Evolutionary conservation across 2,797 vertebrate species (phyloP).

Genomic region (Chiloscyllium punctatum): DNA sequence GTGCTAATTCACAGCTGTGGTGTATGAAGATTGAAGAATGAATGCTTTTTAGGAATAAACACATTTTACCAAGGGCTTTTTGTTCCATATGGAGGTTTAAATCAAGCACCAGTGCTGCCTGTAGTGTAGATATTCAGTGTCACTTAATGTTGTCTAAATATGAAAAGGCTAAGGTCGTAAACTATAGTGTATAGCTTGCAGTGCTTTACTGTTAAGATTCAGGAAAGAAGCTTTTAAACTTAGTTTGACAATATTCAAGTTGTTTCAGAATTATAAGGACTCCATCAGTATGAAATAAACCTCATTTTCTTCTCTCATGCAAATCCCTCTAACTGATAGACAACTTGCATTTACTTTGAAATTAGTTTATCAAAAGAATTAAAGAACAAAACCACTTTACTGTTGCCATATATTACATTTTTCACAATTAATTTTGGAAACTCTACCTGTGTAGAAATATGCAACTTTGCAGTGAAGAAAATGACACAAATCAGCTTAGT

Average conservation of each 20-base stretch:
- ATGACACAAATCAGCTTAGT: not conserved
- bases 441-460: not conserved
- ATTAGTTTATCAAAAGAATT: not conserved
- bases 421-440: slow-evolving; percentile 9
- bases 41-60: slow-evolving; percentile 5
- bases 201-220: not conserved
- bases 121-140: not conserved
- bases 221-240: not conserved
- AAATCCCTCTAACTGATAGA: not conserved
- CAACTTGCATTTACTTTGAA: slow-evolving; percentile 14
- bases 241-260: not conserved
- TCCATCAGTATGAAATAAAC: not conserved
- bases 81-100: not conserved
- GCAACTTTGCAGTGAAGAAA: not conserved
- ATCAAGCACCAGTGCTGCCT: not conserved
- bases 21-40: not conserved
- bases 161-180: not conserved
- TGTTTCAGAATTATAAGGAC: not conserved
- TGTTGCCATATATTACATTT: not conserved
- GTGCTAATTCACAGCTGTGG: slow-evolving; percentile 21
- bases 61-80: slow-evolving; percentile 11
- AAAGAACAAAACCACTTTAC: not conserved
- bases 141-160: not conserved
- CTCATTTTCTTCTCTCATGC: not conserved
- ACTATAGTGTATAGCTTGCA: not conserved